A percentile compares a stretch with the other conserved stretches of the same genome.
These are phyloP conservation scores for Polypterus bichir DNA, from an alignment of 2,113 vertebrate genomes.

Conservation along the genomic window DNA sequence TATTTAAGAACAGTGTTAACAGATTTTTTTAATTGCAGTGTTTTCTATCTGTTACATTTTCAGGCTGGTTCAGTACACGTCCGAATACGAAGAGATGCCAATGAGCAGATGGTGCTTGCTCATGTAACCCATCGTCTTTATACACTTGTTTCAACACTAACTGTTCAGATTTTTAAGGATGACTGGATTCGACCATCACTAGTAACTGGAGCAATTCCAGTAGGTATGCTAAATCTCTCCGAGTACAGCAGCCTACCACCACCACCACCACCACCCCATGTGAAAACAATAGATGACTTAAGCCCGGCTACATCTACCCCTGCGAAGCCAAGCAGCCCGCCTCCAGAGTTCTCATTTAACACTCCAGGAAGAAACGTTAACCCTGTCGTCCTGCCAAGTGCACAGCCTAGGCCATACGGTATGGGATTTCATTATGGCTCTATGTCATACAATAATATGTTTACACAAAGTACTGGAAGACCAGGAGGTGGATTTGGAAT, in stretches of 20 bases:
- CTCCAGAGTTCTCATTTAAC: constrained; percentile 87
- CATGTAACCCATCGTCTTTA: constrained; percentile 86
- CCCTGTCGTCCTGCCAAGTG: constrained; percentile 59
- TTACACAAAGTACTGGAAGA: constrained; percentile 52
- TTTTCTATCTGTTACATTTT: constrained; percentile 6
- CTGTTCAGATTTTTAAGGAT: constrained; percentile 94
- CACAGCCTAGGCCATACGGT: constrained; percentile 63
- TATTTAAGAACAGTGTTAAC: too few relatives aligned
- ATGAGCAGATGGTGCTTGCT: constrained; percentile 93
- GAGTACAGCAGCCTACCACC: constrained; percentile 57
- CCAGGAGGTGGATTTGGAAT: constrained; percentile 10
- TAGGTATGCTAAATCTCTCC: constrained; percentile 50
- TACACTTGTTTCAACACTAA: constrained; percentile 75
- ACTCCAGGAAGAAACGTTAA: constrained; percentile 72
- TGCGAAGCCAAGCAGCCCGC: constrained; percentile 70
- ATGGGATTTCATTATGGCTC: constrained; percentile 58
- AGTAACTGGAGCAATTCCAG: constrained; percentile 51
- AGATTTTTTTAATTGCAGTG: too few relatives aligned
- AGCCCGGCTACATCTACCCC: constrained; percentile 81
- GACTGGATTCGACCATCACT: constrained; percentile 83
- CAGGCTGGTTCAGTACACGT: constrained; percentile 93
- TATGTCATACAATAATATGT: constrained; percentile 43
- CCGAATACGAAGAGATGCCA: constrained; percentile 88
- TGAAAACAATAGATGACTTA: constrained; percentile 39
- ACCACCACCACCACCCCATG: constrained; percentile 44